Evolutionary conservation across 2,888 invertebrate species (phyloP), one percentile per base, ranked within the genome.

Genomic region (Acronicta leporina): DNA sequence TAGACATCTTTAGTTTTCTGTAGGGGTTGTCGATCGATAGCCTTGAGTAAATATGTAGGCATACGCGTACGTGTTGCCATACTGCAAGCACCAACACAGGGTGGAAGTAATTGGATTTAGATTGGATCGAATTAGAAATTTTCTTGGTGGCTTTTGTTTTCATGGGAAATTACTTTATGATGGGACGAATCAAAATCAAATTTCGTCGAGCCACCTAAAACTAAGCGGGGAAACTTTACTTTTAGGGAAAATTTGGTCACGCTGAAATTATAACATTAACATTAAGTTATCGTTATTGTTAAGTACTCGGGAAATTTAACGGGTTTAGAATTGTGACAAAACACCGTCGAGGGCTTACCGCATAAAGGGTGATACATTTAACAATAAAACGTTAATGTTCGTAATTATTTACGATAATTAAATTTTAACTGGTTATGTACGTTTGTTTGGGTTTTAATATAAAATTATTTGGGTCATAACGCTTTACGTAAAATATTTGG

Each of bases 101-200:
- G 86, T 86, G 84, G 83, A 81, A 82, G 90, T 93, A 93, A 93
- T 93, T 92, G 89, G 91, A 90, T 89, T 92, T 90, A 90, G 92
- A 94, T 94, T 92, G 90, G 89, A 89, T 88, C 86, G 84, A 89
- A 91, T 93, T 91, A 91, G 86, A 88, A 88, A 88, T 87, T 91
- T 92, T 89, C 89, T 86, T 86, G 77, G 80, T 83, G 81, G 82
- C 85, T 83, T 89, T 92, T 91, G 90, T 92, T 92, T 92, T 88
- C 82, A 80, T 74, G 77, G 85, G 79, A 91, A 92, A 94, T 88
- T 83, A 89, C 88, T 87, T 91, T 92, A 92, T 93, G 92, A 94
- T 92, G 85, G 86, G 77, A 84, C 86, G 79, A 86, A 92, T 93
- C 89, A 91, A 92, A 92, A 88, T 86, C 87, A 81, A 87, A 89